phyloP scores from a whole-genome alignment of 2,797 vertebrate genomes.

The Taeniopygia guttata region DNA sequence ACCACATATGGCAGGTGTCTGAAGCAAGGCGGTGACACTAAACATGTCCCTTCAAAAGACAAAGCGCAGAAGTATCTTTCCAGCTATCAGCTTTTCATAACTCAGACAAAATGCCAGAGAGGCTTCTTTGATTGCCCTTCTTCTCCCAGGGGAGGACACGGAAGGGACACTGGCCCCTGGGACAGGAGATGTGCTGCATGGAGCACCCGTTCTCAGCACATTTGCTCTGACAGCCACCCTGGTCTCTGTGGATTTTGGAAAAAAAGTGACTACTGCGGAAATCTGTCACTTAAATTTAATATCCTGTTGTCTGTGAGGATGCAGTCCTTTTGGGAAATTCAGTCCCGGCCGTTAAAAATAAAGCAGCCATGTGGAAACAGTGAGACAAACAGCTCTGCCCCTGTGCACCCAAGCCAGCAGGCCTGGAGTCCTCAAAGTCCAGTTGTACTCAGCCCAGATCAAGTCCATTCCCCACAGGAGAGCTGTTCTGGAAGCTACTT shows the following conservation, averaged over 20 bases:
- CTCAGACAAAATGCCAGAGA: not conserved
- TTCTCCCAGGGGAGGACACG: not conserved
- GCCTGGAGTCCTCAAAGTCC: not conserved
- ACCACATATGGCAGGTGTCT: not conserved
- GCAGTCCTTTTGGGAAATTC: constrained; percentile 20
- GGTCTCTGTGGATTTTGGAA: not conserved
- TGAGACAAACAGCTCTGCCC: not conserved
- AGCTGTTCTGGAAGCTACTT: not conserved
- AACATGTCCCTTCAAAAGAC: not conserved
- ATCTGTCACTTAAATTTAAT: not conserved
- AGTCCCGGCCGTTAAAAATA: not conserved
- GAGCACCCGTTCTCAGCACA: fast-evolving
- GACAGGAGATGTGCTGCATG: not conserved
- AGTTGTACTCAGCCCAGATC: not conserved
- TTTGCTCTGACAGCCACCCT: not conserved
- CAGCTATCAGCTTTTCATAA: not conserved
- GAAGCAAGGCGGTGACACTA: not conserved
- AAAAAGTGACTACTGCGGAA: not conserved
- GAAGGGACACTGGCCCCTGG: fast-evolving
- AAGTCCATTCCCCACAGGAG: not conserved
- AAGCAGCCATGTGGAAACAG: not conserved
- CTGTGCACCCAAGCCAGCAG: not conserved
- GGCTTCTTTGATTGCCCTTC: not conserved
- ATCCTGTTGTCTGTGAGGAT: not conserved
- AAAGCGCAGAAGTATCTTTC: not conserved